Evolutionary conservation across 2,888 invertebrate species (phyloP).

Genomic region (Drosophila gaucha): DNA sequence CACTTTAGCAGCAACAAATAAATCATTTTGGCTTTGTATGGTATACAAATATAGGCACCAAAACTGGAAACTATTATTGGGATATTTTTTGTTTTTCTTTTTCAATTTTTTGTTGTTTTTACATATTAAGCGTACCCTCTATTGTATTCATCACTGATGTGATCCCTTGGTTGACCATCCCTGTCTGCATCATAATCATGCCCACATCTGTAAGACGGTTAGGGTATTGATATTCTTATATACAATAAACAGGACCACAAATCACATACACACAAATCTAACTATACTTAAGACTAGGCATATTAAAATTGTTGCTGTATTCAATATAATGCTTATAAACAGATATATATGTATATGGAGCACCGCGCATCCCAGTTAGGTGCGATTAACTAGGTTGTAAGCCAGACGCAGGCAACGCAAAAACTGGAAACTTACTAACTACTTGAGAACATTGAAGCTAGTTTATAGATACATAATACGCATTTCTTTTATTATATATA

Average conservation of each 20-base stretch:
- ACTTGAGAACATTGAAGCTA: constrained; percentile 74
- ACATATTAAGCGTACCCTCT: constrained; percentile 90
- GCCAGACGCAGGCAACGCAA: constrained; percentile 69
- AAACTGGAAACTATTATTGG: constrained; percentile 34
- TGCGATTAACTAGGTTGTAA: constrained; percentile 35
- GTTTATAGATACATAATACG: constrained; percentile 32
- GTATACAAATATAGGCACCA: constrained; percentile 41
- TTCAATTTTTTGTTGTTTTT: constrained; percentile 20
- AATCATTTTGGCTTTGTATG: constrained; percentile 63
- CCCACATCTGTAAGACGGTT: constrained; percentile 92
- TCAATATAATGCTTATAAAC: no score
- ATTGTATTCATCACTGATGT: constrained; percentile 88
- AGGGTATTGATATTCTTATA: constrained; percentile 58
- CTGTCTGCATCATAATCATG: constrained; percentile 98
- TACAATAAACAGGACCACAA: constrained; percentile 43
- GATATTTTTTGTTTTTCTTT: constrained; percentile 15
- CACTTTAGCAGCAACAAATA: constrained; percentile 79
- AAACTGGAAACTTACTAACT: constrained; percentile 71
- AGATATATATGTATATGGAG: constrained; percentile 1
- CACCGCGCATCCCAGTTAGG: constrained; percentile 16
- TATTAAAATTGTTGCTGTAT: no score
- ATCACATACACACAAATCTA: constrained; percentile 36
- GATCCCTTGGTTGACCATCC: constrained; percentile 96
- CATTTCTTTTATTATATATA: constrained; percentile 33
- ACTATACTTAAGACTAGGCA: constrained; percentile 51